A percentile compares a stretch with the other conserved stretches of the same genome.
These are phyloP conservation scores for Periophthalmodon schlosseri DNA, from an alignment of 2,113 vertebrate genomes.

Conservation along the genomic window DNA sequence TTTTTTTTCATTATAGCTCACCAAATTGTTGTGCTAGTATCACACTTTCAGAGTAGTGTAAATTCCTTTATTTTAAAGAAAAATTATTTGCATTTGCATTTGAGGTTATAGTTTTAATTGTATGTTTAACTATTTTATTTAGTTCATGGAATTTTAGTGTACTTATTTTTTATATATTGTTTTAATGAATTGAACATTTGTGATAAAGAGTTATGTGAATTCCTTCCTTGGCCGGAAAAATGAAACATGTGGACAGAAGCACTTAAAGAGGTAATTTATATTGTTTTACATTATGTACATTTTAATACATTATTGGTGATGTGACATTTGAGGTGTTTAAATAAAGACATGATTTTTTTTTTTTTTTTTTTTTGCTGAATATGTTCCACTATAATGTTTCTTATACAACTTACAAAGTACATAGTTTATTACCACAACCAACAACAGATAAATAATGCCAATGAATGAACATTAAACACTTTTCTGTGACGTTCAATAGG, in stretches of 20 bases:
- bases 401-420: neutral
- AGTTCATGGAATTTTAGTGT: neutral
- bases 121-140: neutral
- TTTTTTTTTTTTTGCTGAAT: neutral
- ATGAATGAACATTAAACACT: neutral
- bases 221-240: neutral
- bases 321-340: conserved; percentile 35
- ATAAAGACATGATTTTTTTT: conserved; percentile 38
- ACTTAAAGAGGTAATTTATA: neutral
- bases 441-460: neutral
- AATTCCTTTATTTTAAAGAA: neutral
- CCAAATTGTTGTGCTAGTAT: neutral
- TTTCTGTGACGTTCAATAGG: too few species aligned
- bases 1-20: too few species aligned
- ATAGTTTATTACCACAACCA: neutral
- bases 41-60: neutral
- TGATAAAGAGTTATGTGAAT: neutral
- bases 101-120: neutral
- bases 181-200: neutral
- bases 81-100: neutral
- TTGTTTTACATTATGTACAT: neutral
- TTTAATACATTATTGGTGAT: neutral
- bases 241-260: neutral
- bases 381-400: neutral
- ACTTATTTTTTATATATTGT: conserved; percentile 31